phyloP scores from a whole-genome alignment of 1,140 invertebrate species.

The Zaprionus inermis region DNA sequence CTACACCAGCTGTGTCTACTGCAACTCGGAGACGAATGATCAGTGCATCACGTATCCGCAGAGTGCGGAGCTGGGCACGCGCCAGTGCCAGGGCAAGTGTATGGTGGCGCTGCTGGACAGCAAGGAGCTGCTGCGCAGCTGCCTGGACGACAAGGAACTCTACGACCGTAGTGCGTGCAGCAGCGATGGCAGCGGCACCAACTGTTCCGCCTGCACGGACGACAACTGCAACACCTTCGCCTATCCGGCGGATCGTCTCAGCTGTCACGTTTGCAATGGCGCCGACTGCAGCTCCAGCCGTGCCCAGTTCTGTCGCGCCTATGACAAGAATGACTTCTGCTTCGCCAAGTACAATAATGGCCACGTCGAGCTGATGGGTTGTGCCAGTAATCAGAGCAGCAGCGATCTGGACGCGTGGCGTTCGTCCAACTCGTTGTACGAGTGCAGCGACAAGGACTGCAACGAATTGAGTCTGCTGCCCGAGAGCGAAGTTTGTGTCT shows the following conservation, averaged over 20 bases:
- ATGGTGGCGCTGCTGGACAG: slow-evolving; percentile 58
- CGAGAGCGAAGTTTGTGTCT: slow-evolving; percentile 44
- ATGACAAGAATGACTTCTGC: slow-evolving; percentile 59
- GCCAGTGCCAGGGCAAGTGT: slow-evolving; percentile 67
- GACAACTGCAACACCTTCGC: slow-evolving; percentile 64
- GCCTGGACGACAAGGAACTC: slow-evolving; percentile 73
- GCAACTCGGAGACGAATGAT: slow-evolving; percentile 49
- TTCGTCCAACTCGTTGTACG: slow-evolving; percentile 48
- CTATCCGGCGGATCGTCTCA: slow-evolving; percentile 61
- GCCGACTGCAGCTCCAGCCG: slow-evolving; percentile 25
- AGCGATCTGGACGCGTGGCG: slow-evolving; percentile 62
- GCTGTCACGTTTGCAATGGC: slow-evolving; percentile 65
- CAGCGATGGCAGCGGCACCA: slow-evolving; percentile 44
- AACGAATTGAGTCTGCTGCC: slow-evolving; percentile 57
- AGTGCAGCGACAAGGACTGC: slow-evolving; percentile 59
- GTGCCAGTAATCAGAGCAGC: slow-evolving; percentile 61
- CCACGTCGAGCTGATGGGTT: slow-evolving; percentile 59
- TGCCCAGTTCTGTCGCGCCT: slow-evolving; percentile 45
- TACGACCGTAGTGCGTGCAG: slow-evolving; percentile 54
- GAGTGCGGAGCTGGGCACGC: slow-evolving; percentile 6
- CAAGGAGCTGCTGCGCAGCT: slow-evolving; percentile 58
- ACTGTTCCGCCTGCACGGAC: slow-evolving; percentile 58
- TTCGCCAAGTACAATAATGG: slow-evolving; percentile 71
- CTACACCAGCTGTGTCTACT: slow-evolving; percentile 64
- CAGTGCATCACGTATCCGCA: slow-evolving; percentile 56